A percentile compares a stretch with the other conserved stretches of the same genome.
Evolutionary conservation across 92 coral and sea anemone genomes (phyloP).

Genomic region (Parazoanthus darwini): DNA sequence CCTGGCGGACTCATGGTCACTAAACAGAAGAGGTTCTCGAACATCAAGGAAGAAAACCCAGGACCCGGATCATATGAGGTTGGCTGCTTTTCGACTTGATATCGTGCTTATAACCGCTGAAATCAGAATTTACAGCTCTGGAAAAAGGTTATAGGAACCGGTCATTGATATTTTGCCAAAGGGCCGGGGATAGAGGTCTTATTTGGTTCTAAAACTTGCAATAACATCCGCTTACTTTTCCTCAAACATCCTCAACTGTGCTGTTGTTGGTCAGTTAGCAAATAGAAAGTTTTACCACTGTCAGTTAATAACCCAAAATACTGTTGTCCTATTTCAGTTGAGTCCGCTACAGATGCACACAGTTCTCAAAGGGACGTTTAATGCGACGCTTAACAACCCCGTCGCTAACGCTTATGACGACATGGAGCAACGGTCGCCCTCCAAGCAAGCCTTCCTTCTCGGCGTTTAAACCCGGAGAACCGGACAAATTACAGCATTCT

Average conservation of each 20-base stretch:
- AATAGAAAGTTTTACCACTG: too few relatives aligned
- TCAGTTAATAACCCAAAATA: not conserved
- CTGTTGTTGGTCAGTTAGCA: too few relatives aligned
- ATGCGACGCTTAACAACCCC: conserved; percentile 93
- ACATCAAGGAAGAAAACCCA: conserved; percentile 70
- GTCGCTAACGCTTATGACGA: conserved; percentile 77
- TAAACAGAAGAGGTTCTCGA: conserved; percentile 73
- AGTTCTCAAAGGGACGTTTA: conserved; percentile 88
- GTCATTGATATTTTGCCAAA: too few relatives aligned
- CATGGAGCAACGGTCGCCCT: conserved; percentile 76
- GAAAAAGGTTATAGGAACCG: not conserved
- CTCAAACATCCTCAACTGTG: too few relatives aligned
- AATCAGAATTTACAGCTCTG: not conserved
- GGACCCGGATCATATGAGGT: conserved; percentile 99
- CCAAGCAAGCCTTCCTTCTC: conserved; percentile 82
- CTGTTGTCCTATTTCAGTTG: conserved; percentile 53
- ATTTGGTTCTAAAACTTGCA: too few relatives aligned
- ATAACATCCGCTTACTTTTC: too few relatives aligned
- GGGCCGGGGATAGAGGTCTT: too few relatives aligned
- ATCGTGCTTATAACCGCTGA: not conserved
- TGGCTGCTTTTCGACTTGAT: conserved; percentile 1
- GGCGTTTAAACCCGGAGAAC: conserved; percentile 51
- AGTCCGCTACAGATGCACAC: conserved; percentile 93
- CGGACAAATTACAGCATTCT: not conserved
- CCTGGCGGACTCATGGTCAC: conserved; percentile 97